A percentile compares a stretch with the other conserved stretches of the same genome.
Evolutionary conservation across 2,888 invertebrate species (phyloP).

Genomic region (Cantharis flavilabris): DNA sequence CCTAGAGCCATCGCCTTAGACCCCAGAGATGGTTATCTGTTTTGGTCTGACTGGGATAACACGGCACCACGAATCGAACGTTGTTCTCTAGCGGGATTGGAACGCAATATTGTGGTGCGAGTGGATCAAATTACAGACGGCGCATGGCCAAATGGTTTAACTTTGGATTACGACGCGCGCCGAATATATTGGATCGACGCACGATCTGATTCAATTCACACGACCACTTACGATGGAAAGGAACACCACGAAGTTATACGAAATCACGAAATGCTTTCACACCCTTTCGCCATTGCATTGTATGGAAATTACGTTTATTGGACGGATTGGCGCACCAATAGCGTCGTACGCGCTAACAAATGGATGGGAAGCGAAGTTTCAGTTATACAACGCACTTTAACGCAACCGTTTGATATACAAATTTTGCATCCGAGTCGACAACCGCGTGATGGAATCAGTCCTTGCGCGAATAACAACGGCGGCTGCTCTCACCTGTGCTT

Average conservation of each 20-base stretch:
- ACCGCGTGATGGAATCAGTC: constrained; percentile 63
- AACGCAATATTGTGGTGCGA: constrained; percentile 64
- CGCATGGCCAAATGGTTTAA: constrained; percentile 86
- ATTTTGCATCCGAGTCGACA: constrained; percentile 79
- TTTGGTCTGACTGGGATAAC: constrained; percentile 90
- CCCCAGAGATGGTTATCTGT: constrained; percentile 75
- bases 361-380: constrained; percentile 81
- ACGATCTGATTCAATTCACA: constrained; percentile 85
- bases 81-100: constrained; percentile 74
- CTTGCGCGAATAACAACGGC: constrained; percentile 70
- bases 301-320: constrained; percentile 89
- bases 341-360: constrained; percentile 85
- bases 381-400: constrained; percentile 79
- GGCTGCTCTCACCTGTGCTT: constrained; percentile 84
- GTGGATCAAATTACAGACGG: constrained; percentile 59
- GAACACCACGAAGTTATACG: constrained; percentile 70
- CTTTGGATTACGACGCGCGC: constrained; percentile 73
- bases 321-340: constrained; percentile 92
- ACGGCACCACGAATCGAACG: constrained; percentile 80
- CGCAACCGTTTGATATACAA: constrained; percentile 91
- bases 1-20: constrained; percentile 84
- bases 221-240: constrained; percentile 77
- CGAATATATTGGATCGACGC: constrained; percentile 88
- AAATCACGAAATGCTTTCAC: constrained; percentile 76
- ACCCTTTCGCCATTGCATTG: constrained; percentile 87